These are phyloP conservation scores for Parazoanthus darwini DNA, from an alignment of 92 coral and sea anemone genomes.

Conservation along the genomic window DNA sequence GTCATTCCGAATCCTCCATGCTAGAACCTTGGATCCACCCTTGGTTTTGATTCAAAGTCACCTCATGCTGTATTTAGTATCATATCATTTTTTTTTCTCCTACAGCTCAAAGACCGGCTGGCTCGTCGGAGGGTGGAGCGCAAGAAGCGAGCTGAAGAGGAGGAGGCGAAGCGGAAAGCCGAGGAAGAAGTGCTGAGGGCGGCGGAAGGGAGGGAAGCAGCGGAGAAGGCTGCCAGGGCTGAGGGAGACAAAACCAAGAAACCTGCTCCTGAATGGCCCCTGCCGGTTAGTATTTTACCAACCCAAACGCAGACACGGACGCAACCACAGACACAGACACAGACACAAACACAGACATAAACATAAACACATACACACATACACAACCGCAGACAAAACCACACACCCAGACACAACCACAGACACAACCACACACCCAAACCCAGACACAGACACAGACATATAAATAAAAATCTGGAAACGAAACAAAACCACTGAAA, in stretches of 20 bases:
- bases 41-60: too few species aligned
- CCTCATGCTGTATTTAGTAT: too few species aligned
- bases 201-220: constrained; percentile 43
- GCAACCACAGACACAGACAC: not conserved
- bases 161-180: constrained; percentile 44
- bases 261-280: constrained; percentile 58
- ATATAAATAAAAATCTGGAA: not conserved
- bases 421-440: not conserved
- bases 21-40: too few species aligned
- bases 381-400: not conserved
- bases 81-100: not conserved
- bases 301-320: not conserved
- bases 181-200: constrained; percentile 67
- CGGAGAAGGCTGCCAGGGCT: constrained; percentile 15
- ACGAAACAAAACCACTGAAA: not conserved
- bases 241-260: constrained; percentile 3
- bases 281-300: constrained; percentile 48
- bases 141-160: constrained; percentile 68
- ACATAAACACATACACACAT: not conserved
- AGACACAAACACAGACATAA: too few species aligned
- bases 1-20: not conserved
- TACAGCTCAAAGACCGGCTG: constrained; percentile 79
- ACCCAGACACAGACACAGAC: not conserved
- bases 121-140: constrained; percentile 90
- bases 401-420: too few species aligned